Evolutionary conservation across 2,888 invertebrate species (phyloP), one percentile per base, ranked within the genome.

Genomic region (Ophioninae sp.): DNA sequence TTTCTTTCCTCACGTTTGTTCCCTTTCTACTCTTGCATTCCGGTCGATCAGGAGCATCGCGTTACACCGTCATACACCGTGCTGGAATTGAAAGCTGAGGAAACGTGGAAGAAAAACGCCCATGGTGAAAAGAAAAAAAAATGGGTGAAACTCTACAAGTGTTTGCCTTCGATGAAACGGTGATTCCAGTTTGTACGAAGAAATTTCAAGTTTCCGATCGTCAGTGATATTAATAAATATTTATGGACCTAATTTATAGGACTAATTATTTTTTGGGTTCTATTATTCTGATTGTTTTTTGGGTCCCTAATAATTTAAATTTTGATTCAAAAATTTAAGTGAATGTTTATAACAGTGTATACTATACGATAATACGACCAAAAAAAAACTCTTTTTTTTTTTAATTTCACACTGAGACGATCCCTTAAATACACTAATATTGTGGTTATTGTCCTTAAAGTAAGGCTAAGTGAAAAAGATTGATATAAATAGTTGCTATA

Each of bases 31-130:
- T 72, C 77, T 80, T 78, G 79, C 78, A 80, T 87, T 88, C 82
- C 83, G 72, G 57, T 73, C 85, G 82, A 87, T 86, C 81, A 82
- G 81, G 87, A 86, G 83, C 84, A 87, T 88, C 86, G 83, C 62
- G 75, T 86, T 86, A 79, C 81, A 83, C 72, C 85, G 84, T 78
- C 56, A 57, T 83, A 50, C 81, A 81, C 67, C 64, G 64, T 37
- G 21, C 44, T 50, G 74, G 80, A 83, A 80, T 78, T 77, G 73
- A 68, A n/a, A 39, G 67, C 61, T 17, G 79, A 78, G 61, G 56
- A 61, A 67, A 77, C 50, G 13, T 57, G 65, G 67, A 37, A 64
- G 57, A 61, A 67, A 72, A 68, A 68, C 37, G 59, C 50, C 39
- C 23, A n/a, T n/a, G 13, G 50, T n/a, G 44, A 17, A 68, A 59